phyloP scores from a whole-genome alignment of 2,113 vertebrate genomes.

The Gadus macrocephalus region DNA sequence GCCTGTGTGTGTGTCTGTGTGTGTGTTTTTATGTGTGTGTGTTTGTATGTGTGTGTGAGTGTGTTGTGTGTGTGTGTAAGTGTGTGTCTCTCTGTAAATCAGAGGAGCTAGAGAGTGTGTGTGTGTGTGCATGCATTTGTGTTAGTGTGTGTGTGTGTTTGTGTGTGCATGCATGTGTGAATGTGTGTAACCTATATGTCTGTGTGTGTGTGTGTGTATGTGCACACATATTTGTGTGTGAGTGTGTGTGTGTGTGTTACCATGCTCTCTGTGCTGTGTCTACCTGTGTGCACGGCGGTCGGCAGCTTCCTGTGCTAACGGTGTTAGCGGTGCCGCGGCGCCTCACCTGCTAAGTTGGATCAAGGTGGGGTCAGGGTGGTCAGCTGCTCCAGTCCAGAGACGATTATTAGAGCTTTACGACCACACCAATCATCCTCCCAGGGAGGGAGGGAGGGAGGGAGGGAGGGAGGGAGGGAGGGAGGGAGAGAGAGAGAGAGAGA shows the following conservation, averaged over 20 bases:
- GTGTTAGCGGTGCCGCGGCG: conserved; percentile 40
- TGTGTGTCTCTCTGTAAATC: neutral
- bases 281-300: conserved; percentile 34
- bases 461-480: no score
- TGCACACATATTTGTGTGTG: conserved; percentile 6
- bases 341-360: conserved; percentile 62
- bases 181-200: no score
- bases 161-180: neutral
- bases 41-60: neutral
- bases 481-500: no score
- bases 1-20: conserved; percentile 6
- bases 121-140: no score
- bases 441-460: neutral
- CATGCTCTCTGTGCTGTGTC: conserved; percentile 21
- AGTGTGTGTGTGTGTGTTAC: neutral
- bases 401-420: conserved; percentile 49
- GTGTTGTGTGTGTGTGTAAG: neutral
- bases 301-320: conserved; percentile 46
- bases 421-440: conserved; percentile 18
- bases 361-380: conserved; percentile 30
- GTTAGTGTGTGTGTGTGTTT: neutral
- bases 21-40: neutral
- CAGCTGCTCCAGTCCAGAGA: conserved; percentile 47
- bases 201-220: neutral
- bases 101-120: neutral